Percentiles rank a stretch among this genome's conserved stretches.
Evolutionary conservation across 2,113 vertebrate species (phyloP).

Genomic region (Zeus faber): DNA sequence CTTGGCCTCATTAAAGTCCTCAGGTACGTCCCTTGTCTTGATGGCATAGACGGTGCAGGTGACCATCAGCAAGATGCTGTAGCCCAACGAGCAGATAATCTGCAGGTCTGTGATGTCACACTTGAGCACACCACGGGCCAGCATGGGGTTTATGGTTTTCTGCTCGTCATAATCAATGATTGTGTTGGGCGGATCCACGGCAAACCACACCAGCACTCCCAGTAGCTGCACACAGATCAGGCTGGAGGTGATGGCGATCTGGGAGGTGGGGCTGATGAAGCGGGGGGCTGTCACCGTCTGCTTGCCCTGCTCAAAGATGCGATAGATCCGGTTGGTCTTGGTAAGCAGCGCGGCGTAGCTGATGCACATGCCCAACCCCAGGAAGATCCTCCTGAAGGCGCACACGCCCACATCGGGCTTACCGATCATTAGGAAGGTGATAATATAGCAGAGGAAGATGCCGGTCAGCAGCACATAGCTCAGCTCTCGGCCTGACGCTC

Average conservation of each 20-base stretch:
- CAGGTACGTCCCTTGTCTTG: constrained; percentile 71
- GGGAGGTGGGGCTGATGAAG: constrained; percentile 72
- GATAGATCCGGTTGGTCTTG: constrained; percentile 73
- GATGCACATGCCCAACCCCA: constrained; percentile 74
- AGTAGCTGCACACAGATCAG: constrained; percentile 70
- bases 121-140: constrained; percentile 70
- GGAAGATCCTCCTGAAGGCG: constrained; percentile 71
- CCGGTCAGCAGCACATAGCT: constrained; percentile 73
- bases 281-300: constrained; percentile 70
- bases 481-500: constrained; percentile 67
- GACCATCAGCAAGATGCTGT: constrained; percentile 73
- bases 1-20: constrained; percentile 75
- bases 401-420: constrained; percentile 69
- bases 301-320: constrained; percentile 73
- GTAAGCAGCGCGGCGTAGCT: constrained; percentile 73
- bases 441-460: constrained; percentile 73
- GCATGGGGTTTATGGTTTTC: constrained; percentile 66
- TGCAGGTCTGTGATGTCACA: constrained; percentile 75
- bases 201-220: constrained; percentile 71
- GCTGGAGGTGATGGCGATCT: constrained; percentile 71
- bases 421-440: constrained; percentile 73
- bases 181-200: constrained; percentile 70
- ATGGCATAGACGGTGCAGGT: constrained; percentile 75
- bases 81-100: constrained; percentile 73
- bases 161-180: constrained; percentile 72